phyloP scores from a whole-genome alignment of 2,113 vertebrate genomes.

The Sciurus niger region DNA sequence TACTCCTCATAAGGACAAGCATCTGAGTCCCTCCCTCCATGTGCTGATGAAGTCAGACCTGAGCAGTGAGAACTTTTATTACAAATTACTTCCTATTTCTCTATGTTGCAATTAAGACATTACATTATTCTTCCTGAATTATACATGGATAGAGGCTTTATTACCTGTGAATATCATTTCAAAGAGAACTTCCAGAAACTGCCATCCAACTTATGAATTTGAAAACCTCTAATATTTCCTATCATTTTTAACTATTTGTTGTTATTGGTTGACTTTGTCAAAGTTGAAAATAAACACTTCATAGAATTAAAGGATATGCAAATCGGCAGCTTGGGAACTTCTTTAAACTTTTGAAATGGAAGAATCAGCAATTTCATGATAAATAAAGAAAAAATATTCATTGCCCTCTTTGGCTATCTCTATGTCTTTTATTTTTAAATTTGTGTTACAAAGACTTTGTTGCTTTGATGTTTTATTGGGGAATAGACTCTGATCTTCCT shows the following conservation, averaged over 20 bases:
- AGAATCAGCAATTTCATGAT: neutral
- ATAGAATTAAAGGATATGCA: neutral
- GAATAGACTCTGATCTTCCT: neutral
- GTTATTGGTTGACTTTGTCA: neutral
- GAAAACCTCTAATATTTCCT: neutral
- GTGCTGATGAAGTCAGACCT: neutral
- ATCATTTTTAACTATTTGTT: neutral
- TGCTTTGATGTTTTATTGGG: neutral
- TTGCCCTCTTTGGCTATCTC: neutral
- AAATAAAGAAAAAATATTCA: neutral
- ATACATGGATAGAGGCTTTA: neutral
- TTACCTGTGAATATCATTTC: neutral
- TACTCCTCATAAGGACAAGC: neutral
- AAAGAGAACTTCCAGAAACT: neutral
- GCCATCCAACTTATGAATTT: neutral
- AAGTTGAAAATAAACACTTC: slow-evolving; percentile 24
- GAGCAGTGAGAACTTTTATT: neutral
- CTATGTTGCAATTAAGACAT: neutral
- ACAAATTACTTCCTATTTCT: neutral
- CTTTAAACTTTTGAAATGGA: neutral
- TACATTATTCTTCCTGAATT: neutral
- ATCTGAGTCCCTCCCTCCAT: neutral
- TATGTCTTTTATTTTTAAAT: neutral
- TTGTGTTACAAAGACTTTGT: neutral
- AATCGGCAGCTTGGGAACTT: neutral